Conservation (phyloP, 2,113 vertebrate genomes). For the Ramphastos sulfuratus region DNA sequence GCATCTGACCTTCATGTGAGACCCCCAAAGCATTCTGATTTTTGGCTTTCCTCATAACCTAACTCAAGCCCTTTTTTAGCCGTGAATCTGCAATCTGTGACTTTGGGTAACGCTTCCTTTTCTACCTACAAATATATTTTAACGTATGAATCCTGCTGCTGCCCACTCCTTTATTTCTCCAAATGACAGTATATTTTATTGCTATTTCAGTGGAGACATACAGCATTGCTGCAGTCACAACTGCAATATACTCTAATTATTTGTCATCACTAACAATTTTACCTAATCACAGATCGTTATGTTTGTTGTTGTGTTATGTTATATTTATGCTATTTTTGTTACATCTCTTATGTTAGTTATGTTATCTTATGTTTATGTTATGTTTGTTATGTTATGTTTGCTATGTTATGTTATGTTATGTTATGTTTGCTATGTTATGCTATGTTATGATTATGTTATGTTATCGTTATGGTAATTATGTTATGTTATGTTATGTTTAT, state of each 20-base stretch:
- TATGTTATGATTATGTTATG: no score
- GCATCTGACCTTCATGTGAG: slow-evolving; percentile 88
- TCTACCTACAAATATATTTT: background rate
- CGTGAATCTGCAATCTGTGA: slow-evolving; percentile 15
- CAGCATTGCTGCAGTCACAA: background rate
- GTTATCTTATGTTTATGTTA: no score
- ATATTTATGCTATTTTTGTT: background rate
- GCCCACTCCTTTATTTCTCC: background rate
- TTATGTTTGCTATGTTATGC: no score
- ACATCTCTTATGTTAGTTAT: no score
- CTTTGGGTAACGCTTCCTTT: background rate
- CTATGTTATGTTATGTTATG: no score
- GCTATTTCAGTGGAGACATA: background rate
- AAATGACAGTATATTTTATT: background rate
- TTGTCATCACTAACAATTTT: background rate
- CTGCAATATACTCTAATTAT: background rate
- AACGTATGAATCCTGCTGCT: background rate
- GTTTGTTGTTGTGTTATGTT: background rate
- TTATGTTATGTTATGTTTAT: background rate
- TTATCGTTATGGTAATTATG: no score
- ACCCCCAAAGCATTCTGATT: slow-evolving; percentile 78
- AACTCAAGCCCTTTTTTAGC: slow-evolving; percentile 30
- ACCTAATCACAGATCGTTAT: background rate
- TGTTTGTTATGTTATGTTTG: no score
- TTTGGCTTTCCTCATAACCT: slow-evolving; percentile 63